Base-by-base conservation (phyloP, 2,888 invertebrate species). In the Acanthosepion esculentum region DNA sequence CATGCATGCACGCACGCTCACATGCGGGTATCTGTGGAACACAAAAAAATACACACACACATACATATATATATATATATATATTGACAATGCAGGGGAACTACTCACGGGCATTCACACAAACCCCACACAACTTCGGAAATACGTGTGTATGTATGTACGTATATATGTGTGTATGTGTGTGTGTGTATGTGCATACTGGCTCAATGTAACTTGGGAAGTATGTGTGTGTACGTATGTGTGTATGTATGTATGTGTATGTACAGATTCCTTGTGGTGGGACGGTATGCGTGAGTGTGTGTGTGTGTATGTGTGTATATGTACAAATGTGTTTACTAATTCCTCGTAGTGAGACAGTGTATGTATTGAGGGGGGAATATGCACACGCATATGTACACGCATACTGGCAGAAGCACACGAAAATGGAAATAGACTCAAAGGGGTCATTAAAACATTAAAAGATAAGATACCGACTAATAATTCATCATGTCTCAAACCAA, bases 381-480 rank as follows among this genome's bases (percentile, higher is more conserved):
- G n/a, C n/a, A n/a, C n/a, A 41, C 41, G 2, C 41, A 41, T 41
- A 41, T 41, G 2, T 41, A 41, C 41, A 41, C 41, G 41, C 41
- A 41, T 41, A 2, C 41, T 41, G 41, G 2, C 41, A 41, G 2
- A 41, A 41, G 41, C 41, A 41, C 41, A 41, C 41, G 41, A 41
- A 41, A 41, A 41, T 41, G 41, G 41, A 41, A 41, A 41, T 41
- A 41, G 41, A 41, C 2, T 2, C 2, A 41, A 0, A 2, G 2
- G 2, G 1, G 2, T 2, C 0, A 0, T 1, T 0, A 2, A 2
- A 2, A 1, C 41, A 41, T 41, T 41, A 41, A 41, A 41, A 41
- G 41, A 41, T 41, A 41, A 41, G 41, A 41, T 41, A 2, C 41
- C 41, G 41, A 41, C 2, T 1, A 41, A 0, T 41, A 41, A 0